phyloP scores from a whole-genome alignment of 2,797 vertebrate genomes.

The Momotus momota region DNA sequence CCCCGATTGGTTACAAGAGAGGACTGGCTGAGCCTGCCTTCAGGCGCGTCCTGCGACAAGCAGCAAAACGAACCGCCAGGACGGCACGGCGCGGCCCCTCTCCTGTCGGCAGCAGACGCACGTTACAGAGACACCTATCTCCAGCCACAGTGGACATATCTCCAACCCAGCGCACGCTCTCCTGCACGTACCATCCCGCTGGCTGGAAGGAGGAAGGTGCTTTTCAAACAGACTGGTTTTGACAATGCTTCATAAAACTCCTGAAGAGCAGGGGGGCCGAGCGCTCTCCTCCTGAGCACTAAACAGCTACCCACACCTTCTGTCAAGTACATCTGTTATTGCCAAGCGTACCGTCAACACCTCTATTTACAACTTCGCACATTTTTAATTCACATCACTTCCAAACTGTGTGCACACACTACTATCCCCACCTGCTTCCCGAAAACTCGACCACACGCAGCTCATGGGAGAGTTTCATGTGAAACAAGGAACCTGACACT shows the following conservation, averaged over 20 bases:
- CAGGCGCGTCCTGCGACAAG: not conserved
- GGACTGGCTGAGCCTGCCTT: not conserved
- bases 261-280: constrained; percentile 14
- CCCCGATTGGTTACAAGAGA: not conserved
- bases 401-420: constrained; percentile 54
- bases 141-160: accelerated
- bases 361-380: constrained; percentile 77
- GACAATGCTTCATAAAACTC: constrained; percentile 17
- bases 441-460: not conserved
- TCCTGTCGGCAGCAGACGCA: not conserved
- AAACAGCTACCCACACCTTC: constrained; percentile 69
- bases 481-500: not conserved
- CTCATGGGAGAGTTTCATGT: not conserved
- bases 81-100: not conserved
- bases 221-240: not conserved
- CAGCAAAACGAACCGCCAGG: not conserved
- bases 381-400: constrained; percentile 69
- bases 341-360: constrained; percentile 64
- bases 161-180: not conserved
- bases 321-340: constrained; percentile 74
- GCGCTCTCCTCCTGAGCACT: constrained; percentile 28
- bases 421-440: constrained; percentile 36
- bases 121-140: not conserved
- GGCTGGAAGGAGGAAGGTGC: not conserved
- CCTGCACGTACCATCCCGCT: not conserved